Evolutionary conservation across 92 coral and sea anemone species (phyloP), one percentile per base, ranked within the genome.

Genomic region (Plumapathes pennacea): DNA sequence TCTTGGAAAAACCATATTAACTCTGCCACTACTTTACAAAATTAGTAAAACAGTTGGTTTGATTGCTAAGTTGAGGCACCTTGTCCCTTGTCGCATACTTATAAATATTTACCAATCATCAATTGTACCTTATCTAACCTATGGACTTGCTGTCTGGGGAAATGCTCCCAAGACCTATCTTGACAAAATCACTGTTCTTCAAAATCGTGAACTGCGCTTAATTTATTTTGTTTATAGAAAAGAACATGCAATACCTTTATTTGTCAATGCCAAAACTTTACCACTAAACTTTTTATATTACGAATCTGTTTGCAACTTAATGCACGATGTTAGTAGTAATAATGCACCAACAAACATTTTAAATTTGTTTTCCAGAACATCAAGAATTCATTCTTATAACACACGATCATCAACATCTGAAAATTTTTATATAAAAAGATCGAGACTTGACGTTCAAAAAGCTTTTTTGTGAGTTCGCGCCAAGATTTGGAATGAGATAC

Each of bases 401-500:
- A 79, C 81, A 19, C 52, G 72, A 70, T 69, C 79, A 29, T 71
- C 85, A 33, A 32, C 80, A 15, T 46, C 85, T 49, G 51, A 46
- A 61, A 60, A 34, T 25, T 64, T 71, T 39, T 70, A 44, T 50
- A 24, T 54, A 32, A 57, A 77, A 54, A 32, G 31, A 18, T 70
- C 62, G 17, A 55, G 52, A 38, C 47, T 42, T 28, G 40, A 60
- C 48, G 12, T 58, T 19, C 79, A 58, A 69, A 14, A 69, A 41
- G 40, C 53, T n/a, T n/a, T 54, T 64, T 43, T 44, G 4, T 56
- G 39, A 46, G 30, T 57, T 36, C 19, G 38, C 52, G 13, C 41
- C 54, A 57, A 66, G 36, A 1, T 66, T 47, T 66, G 67, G 74
- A 66, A 66, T 50, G 74, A 66, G 34, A 66, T 66, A 56, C 70